Base-by-base conservation (phyloP, 2,888 invertebrate genomes). In the Microplitis manilae region DNA sequence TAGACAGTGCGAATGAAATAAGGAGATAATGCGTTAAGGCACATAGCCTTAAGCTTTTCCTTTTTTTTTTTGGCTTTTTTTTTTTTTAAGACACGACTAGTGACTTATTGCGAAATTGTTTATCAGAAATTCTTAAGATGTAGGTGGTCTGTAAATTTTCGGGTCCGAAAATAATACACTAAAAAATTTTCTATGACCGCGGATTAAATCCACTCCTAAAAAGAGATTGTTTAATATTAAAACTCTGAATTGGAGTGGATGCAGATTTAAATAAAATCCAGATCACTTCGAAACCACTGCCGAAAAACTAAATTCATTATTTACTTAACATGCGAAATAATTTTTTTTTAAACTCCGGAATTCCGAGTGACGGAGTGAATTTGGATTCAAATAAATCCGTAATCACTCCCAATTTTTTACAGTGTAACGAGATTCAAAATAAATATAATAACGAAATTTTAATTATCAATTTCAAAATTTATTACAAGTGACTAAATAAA, bases 1-100 rank as follows among this genome's bases (percentile, higher is more conserved):
- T 64, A 70, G 15, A 68, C 61, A 68, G 40, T 62, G 68, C 61
- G 61, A 75, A 75, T 75, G 68, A 75, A 75, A 75, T 75, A 68
- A 75, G 68, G 68, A 68, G 74, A 75, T 75, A 75, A 75, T 75
- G 62, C 74, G 62, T 39, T 59, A 75, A 75, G 68, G 68, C 62
- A 75, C 68, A 75, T 62, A 75, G 68, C 74, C 74, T 61, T 13
- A 60, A 62, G 74, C 74, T 13, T 30, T 30, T 15, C 39, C 5
- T 60, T 61, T 17, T 38, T 8, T 75, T 75, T 62, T 7, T 62
- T 62, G 1, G 60, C 17, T 60, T 67, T 67, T 74, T 68, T 67
- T 74, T 20, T 9, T 68, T 59, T 68, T 50, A 65, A 73, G 30
- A 30, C 30, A 30, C 30, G 30, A 17, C 62, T 20, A 62, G 20